These are phyloP conservation scores for Drosophila aldrichi DNA, from an alignment of 2,888 invertebrate genomes.

Conservation along the genomic window DNA sequence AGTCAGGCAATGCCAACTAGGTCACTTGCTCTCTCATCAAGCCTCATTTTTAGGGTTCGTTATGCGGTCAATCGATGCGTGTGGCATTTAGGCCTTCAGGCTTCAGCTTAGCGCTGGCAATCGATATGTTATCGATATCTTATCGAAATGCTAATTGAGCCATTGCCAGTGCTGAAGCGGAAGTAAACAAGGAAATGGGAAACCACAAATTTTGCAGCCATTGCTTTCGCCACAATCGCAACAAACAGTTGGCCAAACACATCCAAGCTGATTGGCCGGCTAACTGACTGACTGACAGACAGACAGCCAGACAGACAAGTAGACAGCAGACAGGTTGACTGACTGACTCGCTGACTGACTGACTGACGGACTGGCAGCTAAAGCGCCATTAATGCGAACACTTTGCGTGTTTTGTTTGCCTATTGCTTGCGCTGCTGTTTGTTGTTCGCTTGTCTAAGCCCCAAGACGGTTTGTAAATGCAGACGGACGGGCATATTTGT, in stretches of 20 bases:
- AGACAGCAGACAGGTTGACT: slow-evolving; percentile 17
- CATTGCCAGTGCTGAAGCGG: slow-evolving; percentile 2
- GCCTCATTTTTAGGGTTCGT: too few species aligned
- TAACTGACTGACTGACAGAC: slow-evolving; percentile 8
- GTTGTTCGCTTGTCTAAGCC: slow-evolving; percentile 43
- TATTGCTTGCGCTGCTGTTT: slow-evolving; percentile 41
- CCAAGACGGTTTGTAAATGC: slow-evolving; percentile 44
- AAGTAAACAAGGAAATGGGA: slow-evolving; percentile 19
- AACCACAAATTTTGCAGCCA: slow-evolving; percentile 28
- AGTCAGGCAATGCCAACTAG: not conserved
- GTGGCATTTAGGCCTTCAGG: not conserved
- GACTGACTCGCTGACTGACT: slow-evolving; percentile 1
- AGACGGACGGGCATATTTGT: slow-evolving; percentile 19
- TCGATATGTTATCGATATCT: slow-evolving; percentile 18
- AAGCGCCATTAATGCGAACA: slow-evolving; percentile 41
- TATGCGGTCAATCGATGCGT: slow-evolving; percentile 4
- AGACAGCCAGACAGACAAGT: slow-evolving; percentile 3
- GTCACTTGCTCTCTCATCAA: not conserved
- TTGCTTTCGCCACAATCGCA: slow-evolving; percentile 25
- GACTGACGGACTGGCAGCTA: slow-evolving; percentile 37
- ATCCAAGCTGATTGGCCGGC: slow-evolving; percentile 29
- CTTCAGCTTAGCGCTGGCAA: not conserved
- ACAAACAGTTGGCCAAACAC: slow-evolving; percentile 38
- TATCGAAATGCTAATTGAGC: slow-evolving; percentile 14
- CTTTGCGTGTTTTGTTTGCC: slow-evolving; percentile 54